A percentile compares a stretch with the other conserved stretches of the same genome.
Evolutionary conservation across 2,797 vertebrate species (phyloP).

Genomic region (Phalanger gymnotis): DNA sequence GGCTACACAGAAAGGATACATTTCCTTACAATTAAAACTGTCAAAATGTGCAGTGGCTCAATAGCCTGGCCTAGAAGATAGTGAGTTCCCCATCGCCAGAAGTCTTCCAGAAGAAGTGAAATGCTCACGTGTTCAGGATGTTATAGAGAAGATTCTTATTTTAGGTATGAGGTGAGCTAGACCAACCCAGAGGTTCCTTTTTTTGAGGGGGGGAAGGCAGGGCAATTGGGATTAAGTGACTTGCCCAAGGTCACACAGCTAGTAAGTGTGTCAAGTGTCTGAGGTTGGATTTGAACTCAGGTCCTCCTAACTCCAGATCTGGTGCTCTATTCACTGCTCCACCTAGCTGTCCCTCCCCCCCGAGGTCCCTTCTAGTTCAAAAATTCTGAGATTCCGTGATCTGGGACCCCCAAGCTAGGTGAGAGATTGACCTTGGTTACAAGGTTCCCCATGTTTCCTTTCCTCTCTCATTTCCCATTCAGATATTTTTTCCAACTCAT

Average conservation of each 20-base stretch:
- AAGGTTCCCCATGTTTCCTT: not conserved
- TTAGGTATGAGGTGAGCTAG: not conserved
- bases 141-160: not conserved
- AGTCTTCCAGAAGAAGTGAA: not conserved
- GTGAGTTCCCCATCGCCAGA: not conserved
- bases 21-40: not conserved
- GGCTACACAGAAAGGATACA: not conserved
- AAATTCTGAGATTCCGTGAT: not conserved
- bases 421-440: not conserved
- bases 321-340: no score
- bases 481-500: not conserved
- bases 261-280: no score
- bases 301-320: no score
- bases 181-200: not conserved
- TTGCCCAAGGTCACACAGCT: no score
- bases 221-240: no score
- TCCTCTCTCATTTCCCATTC: not conserved
- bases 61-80: not conserved
- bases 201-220: no score
- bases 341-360: no score
- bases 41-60: not conserved
- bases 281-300: no score
- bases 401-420: not conserved
- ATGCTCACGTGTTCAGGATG: not conserved
- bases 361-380: not conserved